These are phyloP conservation scores for Lepidocyrtoides sp. DNA, from an alignment of 2,888 invertebrate genomes.

Conservation along the genomic window DNA sequence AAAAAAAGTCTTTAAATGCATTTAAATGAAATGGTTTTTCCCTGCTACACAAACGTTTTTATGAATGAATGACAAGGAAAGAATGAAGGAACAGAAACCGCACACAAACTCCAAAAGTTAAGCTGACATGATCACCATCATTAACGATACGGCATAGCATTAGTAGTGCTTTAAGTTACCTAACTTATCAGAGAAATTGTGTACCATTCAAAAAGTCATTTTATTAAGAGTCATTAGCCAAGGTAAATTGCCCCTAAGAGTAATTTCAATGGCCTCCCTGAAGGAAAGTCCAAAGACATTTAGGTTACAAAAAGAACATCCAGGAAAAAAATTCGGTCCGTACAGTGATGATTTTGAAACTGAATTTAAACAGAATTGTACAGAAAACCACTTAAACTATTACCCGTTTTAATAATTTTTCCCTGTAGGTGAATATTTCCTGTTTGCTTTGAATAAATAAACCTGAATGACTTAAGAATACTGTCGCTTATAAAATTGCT, in stretches of 20 bases:
- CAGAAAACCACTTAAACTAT: too few relatives aligned
- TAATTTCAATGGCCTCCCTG: constrained; percentile 58
- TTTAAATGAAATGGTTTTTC: neutral
- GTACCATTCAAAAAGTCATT: constrained; percentile 70
- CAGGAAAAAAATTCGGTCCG: neutral
- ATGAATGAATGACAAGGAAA: constrained; percentile 30
- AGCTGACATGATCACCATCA: neutral
- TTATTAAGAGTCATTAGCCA: constrained; percentile 73
- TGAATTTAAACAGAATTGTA: neutral
- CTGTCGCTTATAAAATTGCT: too few relatives aligned
- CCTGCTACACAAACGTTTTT: neutral
- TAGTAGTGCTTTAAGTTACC: constrained; percentile 42
- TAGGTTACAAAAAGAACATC: neutral
- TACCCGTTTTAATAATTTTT: too few relatives aligned
- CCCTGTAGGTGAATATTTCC: too few relatives aligned
- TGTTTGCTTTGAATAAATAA: too few relatives aligned
- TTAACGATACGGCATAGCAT: neutral
- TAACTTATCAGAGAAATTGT: constrained; percentile 33
- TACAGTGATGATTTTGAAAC: neutral
- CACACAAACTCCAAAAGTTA: neutral
- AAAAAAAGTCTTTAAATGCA: neutral
- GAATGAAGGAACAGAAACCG: neutral
- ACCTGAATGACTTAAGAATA: too few relatives aligned
- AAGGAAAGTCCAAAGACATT: constrained; percentile 7
- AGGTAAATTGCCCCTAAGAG: constrained; percentile 37